Base-by-base conservation (phyloP, 2,113 vertebrate species). In the Hemibates koningsi region DNA sequence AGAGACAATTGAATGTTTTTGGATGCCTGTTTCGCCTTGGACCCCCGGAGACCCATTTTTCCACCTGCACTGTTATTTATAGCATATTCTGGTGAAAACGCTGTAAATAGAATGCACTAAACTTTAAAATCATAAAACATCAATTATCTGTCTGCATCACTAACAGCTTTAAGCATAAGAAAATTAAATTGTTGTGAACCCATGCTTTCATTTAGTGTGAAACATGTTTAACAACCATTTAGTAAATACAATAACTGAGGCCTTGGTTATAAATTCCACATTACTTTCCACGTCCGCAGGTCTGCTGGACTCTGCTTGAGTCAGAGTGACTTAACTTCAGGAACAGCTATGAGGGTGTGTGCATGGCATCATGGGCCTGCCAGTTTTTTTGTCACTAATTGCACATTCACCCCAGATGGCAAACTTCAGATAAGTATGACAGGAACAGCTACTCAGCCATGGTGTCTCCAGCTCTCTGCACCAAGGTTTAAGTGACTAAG, bases 221-320 rank as follows among this genome's bases (percentile, higher is more conserved):
- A 61, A 61, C 59, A 63, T 63, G 32, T 36, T 66, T 38, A 38
- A 66, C 34, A 66, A 38, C 61, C 34, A 66, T 66, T 66, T 66
- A 66, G 19, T 66, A 66, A 66, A 66, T 66, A 38, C 61, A 66
- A 38, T 66, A 66, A 38, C 61, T 38, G 6, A 66, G 61, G 1
- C 34, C 34, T 66, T 66, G 61, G 34, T 66, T 38, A 68, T 66
- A 66, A 12, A 38, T 66, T 38, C 61, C 61, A 36, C 61, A 5
- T 0, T n/a, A 63, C 59, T 63, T 0, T 36, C 32, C 32, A 63
- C 1, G 17, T 63, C 59, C 1, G 3, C 59, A 36, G 59, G 59
- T 36, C 17, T 38, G 10, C 61, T 66, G 34, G 34, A 38, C 17
- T n/a, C 61, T 36, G n/a, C 61, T 38, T 66, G 34, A n/a, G 61